Evolutionary conservation across 2,797 vertebrate genomes (phyloP), one percentile per base, ranked within the genome.

Genomic region (Synanceia verrucosa): DNA sequence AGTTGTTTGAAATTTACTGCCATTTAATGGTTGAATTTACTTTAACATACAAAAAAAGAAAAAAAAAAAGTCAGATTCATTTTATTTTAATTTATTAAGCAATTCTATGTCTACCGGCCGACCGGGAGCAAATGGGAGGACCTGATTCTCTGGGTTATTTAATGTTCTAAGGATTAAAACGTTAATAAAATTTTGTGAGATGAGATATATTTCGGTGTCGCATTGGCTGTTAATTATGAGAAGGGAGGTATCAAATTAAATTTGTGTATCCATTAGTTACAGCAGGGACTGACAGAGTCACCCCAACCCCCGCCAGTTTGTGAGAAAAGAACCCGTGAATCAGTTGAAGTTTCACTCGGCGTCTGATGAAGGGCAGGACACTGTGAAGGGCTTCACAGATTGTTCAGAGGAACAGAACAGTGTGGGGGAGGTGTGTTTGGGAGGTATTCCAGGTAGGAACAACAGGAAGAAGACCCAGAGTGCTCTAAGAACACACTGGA

Each of bases 161-260:
- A 75, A 83, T 63, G 47, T 76, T 70, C 51, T 44, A 24, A 0
- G 41, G 21, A 79, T 59, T 67, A 60, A 85, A 79, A 70, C 39
- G 39, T 75, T 74, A 57, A 81, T 66, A 70, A 37, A 71, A 74
- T 41, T 63, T 48, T n/a, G 66, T 41, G 3, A 33, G 67, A 70
- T 50, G 26, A 84, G 71, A 75, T 70, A 81, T 59, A 73, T 69
- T 82, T 79, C 9, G 0, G 21, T 19, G 68, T 56, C 62, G 65
- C 4, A 8, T 65, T 18, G 11, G 64, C 70, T 14, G 4, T 92
- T 89, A 80, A 88, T 91, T 87, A 87, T 81, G 76, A 88, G 73
- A 56, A n/a, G 63, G 66, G 58, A 37, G 37, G 59, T 69, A 80
- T 75, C 59, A 66, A 85, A 87, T 87, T 70, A 83, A 70, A 56